Conservation (phyloP, 2,888 invertebrate species). For the Notocelia uddmanniana region DNA sequence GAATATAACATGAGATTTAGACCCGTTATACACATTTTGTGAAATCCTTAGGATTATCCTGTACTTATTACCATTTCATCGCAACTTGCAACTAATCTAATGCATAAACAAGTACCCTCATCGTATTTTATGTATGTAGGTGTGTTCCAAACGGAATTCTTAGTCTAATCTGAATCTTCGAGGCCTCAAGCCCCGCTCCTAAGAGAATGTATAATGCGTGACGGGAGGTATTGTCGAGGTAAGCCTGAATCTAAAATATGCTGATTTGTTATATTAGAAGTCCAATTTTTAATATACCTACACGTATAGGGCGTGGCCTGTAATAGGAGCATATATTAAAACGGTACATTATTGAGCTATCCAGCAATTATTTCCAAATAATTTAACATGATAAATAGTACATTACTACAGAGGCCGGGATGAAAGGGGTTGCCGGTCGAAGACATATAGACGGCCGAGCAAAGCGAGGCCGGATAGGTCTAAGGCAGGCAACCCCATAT, state of each 20-base stretch:
- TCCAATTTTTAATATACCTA: not conserved
- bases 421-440: no score
- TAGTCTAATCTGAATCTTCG: slow-evolving; percentile 59
- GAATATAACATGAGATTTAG: slow-evolving; percentile 4
- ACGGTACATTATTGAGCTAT: no score
- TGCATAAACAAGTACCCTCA: slow-evolving; percentile 55
- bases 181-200: slow-evolving; percentile 56
- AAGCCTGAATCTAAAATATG: slow-evolving; percentile 36
- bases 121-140: slow-evolving; percentile 54
- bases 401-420: no score
- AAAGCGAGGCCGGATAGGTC: no score
- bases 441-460: no score
- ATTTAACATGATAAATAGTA: no score
- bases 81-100: slow-evolving; percentile 34
- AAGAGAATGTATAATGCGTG: slow-evolving; percentile 62
- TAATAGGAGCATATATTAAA: no score
- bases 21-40: not conserved
- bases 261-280: not conserved
- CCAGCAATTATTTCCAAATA: no score
- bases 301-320: no score
- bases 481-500: no score
- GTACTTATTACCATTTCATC: slow-evolving; percentile 35
- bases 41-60: slow-evolving; percentile 21
- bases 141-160: slow-evolving; percentile 62
- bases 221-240: slow-evolving; percentile 54